A percentile compares a stretch with the other conserved stretches of the same genome.
Conservation (phyloP, 1,140 invertebrate species). For the Globodera rostochiensis region DNA sequence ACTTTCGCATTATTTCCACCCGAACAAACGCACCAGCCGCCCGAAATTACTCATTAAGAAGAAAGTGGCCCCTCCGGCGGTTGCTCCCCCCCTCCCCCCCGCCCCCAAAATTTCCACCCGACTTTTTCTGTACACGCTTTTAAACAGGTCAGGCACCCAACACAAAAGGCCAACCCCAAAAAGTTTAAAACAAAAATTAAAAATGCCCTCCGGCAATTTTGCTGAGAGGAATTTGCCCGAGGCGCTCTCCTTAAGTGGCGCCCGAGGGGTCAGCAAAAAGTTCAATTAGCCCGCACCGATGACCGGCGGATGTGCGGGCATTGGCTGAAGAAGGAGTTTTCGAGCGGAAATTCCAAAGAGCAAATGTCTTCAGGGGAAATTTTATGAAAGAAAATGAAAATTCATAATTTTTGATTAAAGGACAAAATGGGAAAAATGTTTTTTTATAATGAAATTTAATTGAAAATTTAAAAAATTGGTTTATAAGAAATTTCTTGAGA, state of each 20-base stretch:
- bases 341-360: background rate
- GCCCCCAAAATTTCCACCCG: too few species aligned
- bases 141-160: background rate
- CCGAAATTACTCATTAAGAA: slow-evolving; percentile 1
- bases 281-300: background rate
- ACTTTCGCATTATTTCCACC: slow-evolving; percentile 1
- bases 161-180: background rate
- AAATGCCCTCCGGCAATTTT: background rate
- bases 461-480: too few species aligned
- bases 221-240: background rate
- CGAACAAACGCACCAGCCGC: background rate
- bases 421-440: too few species aligned
- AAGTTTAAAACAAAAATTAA: background rate
- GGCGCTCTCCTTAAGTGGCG: background rate
- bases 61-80: too few species aligned
- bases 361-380: background rate
- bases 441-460: too few species aligned
- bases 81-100: too few species aligned
- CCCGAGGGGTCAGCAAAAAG: background rate
- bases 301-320: background rate
- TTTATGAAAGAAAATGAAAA: background rate
- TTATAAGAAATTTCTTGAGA: too few species aligned
- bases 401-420: background rate
- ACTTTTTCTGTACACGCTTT: too few species aligned
- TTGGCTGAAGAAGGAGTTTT: background rate